These are phyloP conservation scores for Paragorgia papillata DNA, from an alignment of 92 coral and sea anemone species.

Conservation along the genomic window DNA sequence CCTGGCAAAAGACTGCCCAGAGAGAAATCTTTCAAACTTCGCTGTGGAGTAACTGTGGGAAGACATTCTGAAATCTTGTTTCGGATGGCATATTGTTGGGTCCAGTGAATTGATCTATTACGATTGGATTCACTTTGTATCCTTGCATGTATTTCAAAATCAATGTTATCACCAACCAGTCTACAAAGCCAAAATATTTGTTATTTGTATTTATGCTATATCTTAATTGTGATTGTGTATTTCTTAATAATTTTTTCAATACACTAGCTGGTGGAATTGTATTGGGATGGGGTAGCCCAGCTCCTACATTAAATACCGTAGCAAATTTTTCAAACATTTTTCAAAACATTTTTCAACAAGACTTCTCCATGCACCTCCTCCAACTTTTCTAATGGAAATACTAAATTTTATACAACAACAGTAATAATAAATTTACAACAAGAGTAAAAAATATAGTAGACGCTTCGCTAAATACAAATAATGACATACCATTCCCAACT, in stretches of 20 bases:
- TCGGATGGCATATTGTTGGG: conserved; percentile 54
- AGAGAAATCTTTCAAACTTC: conserved; percentile 39
- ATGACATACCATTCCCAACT: no score
- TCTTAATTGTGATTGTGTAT: not conserved
- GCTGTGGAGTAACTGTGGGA: conserved; percentile 13
- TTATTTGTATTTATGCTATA: not conserved
- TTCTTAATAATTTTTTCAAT: conserved; percentile 22
- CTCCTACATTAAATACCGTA: no score
- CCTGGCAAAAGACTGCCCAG: conserved; percentile 46
- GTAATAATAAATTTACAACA: no score
- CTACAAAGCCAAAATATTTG: conserved; percentile 6
- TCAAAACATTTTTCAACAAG: no score
- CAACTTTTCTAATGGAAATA: no score
- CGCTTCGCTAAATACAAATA: no score
- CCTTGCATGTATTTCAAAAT: conserved; percentile 58
- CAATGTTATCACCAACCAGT: conserved; percentile 57
- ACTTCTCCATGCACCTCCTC: no score
- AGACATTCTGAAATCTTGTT: conserved; percentile 34
- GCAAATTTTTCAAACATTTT: no score
- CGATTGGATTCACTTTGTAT: conserved; percentile 45
- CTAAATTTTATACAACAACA: no score
- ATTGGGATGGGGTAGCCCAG: no score
- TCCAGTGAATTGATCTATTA: conserved; percentile 60
- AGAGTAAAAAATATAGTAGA: no score
- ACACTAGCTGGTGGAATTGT: no score